Evolutionary conservation across 2,797 vertebrate genomes (phyloP).

Genomic region (Sebastes ruberrimus): DNA sequence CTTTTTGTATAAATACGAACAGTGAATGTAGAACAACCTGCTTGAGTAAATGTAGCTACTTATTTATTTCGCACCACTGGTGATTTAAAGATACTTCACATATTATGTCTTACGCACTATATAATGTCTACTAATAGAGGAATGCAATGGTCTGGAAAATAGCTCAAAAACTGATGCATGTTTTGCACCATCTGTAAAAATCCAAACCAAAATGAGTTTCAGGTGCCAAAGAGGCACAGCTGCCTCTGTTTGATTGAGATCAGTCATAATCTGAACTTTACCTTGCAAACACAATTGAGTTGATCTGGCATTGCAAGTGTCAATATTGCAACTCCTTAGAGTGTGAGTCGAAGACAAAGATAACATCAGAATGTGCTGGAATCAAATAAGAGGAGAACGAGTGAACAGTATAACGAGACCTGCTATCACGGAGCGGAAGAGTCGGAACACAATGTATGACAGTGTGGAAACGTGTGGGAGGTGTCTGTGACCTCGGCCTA

Average conservation of each 20-base stretch:
- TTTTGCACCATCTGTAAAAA: constrained; percentile 6
- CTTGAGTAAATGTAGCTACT: not conserved
- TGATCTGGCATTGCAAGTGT: not conserved
- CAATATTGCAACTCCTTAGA: constrained; percentile 13
- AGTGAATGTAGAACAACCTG: not conserved
- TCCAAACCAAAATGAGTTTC: not conserved
- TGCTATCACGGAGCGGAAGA: not conserved
- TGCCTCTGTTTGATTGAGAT: constrained; percentile 42
- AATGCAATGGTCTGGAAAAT: not conserved
- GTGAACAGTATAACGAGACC: not conserved
- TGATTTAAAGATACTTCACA: not conserved
- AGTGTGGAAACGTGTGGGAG: constrained; percentile 49
- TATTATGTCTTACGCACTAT: not conserved
- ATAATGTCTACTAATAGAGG: not conserved
- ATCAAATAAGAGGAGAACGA: not conserved
- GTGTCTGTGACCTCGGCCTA: constrained; percentile 63
- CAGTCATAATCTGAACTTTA: not conserved
- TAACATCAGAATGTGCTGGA: constrained; percentile 4
- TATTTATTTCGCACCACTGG: not conserved
- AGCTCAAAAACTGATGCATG: not conserved
- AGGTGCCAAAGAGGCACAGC: constrained; percentile 24
- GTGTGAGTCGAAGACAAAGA: not conserved
- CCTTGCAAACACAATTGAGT: not conserved
- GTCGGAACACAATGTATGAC: constrained; percentile 22
- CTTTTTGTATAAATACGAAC: no score